These are phyloP conservation scores for Vidua macroura DNA, from an alignment of 2,113 vertebrate genomes.

Conservation along the genomic window DNA sequence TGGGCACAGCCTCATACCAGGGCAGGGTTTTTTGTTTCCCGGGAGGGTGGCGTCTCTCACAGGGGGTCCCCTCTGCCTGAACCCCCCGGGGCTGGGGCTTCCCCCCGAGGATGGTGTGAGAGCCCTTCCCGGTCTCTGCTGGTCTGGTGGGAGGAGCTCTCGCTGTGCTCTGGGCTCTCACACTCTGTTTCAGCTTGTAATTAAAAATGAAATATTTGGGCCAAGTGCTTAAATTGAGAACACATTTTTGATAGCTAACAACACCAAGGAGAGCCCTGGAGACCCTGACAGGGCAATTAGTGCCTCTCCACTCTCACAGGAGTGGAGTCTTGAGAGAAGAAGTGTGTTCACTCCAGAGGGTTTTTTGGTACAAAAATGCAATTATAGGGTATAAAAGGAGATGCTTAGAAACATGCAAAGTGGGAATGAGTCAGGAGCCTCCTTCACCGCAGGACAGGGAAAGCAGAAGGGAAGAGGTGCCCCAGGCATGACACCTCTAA, in stretches of 20 bases:
- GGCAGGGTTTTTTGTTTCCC: neutral
- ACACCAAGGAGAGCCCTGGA: neutral
- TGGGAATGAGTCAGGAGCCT: neutral
- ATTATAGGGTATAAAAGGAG: neutral
- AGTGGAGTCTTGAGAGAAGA: neutral
- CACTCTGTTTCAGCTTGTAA: neutral
- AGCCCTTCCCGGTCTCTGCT: neutral
- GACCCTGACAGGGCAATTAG: neutral
- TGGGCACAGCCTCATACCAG: rapidly evolving
- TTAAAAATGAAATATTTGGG: slow-evolving; percentile 1
- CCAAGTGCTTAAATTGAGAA: neutral
- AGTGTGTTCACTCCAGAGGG: neutral
- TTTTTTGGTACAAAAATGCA: neutral
- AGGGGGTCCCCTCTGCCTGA: neutral
- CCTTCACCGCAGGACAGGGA: neutral
- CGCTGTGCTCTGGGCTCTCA: neutral
- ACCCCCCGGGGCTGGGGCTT: rapidly evolving
- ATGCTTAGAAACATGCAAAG: neutral
- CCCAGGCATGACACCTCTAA: neutral
- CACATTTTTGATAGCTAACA: neutral
- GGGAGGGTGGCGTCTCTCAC: rapidly evolving
- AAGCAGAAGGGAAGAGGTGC: neutral
- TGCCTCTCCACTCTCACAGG: neutral
- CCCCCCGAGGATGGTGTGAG: neutral
- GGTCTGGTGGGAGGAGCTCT: neutral